phyloP scores from a whole-genome alignment of 37 sponge, comb jelly and placozoan genomes.

The Dysidea cf. avara region DNA sequence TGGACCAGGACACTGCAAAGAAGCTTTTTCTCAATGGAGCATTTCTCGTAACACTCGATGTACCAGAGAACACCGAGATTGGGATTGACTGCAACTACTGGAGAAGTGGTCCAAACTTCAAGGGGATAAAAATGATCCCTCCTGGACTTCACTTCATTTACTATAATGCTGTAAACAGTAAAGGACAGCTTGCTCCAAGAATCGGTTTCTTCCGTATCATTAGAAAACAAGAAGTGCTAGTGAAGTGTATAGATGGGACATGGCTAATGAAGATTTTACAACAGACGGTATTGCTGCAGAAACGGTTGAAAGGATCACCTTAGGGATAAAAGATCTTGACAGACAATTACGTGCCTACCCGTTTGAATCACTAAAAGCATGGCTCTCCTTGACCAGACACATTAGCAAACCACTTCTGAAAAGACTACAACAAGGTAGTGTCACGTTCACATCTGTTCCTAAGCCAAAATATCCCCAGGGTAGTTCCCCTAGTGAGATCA shows the following conservation, averaged over 20 bases:
- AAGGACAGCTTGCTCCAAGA: conserved; percentile 84
- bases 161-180: conserved; percentile 85
- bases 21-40: conserved; percentile 76
- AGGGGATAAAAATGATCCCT: conserved; percentile 99
- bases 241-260: conserved; percentile 60
- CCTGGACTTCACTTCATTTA: conserved; percentile 92
- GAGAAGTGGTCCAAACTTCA: conserved; percentile 85
- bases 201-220: conserved; percentile 94
- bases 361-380: conserved; percentile 73
- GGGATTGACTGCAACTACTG: conserved; percentile 96
- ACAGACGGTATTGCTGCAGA: conserved; percentile 30
- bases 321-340: conserved; percentile 66
- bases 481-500: conserved; percentile 79
- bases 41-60: conserved; percentile 61
- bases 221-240: conserved; percentile 59
- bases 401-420: too few relatives aligned
- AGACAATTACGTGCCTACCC: conserved; percentile 78
- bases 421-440: neutral
- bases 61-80: conserved; percentile 81
- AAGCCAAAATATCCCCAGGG: conserved; percentile 60
- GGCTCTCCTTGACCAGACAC: conserved; percentile 78
- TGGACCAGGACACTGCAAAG: conserved; percentile 74
- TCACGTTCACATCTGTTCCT: too few relatives aligned
- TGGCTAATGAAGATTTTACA: conserved; percentile 51
- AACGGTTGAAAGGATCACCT: conserved; percentile 30